phyloP scores from a whole-genome alignment of 2,888 invertebrate genomes.

The Rhagium mordax region DNA sequence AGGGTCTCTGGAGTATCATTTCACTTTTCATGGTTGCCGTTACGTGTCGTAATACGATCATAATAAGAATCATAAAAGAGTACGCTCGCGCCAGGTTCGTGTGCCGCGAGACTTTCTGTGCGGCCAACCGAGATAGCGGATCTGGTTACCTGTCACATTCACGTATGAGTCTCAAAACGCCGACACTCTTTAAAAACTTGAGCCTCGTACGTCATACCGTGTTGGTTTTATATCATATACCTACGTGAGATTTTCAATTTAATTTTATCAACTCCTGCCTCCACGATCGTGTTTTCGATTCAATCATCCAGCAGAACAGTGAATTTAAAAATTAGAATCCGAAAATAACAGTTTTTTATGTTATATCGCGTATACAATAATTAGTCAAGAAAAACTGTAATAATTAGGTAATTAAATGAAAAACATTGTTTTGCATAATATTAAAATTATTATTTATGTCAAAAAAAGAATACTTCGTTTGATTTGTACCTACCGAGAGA shows the following conservation, averaged over 20 bases:
- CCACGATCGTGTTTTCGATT: not conserved
- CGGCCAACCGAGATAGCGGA: slow-evolving; percentile 18
- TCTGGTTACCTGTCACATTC: slow-evolving; percentile 25
- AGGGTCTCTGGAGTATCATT: slow-evolving; percentile 24
- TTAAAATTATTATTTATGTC: too few species aligned
- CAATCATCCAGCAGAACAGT: not conserved
- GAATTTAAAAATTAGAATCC: not conserved
- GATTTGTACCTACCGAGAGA: too few species aligned
- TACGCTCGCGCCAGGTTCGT: slow-evolving; percentile 23
- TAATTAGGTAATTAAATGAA: too few species aligned
- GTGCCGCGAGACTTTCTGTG: slow-evolving; percentile 20
- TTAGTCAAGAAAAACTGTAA: too few species aligned
- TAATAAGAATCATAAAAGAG: slow-evolving; percentile 25
- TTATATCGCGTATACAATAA: too few species aligned
- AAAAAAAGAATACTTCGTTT: too few species aligned
- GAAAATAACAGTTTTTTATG: too few species aligned
- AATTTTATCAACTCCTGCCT: not conserved
- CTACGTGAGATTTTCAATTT: slow-evolving; percentile 5
- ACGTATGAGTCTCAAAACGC: slow-evolving; percentile 9
- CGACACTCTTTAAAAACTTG: slow-evolving; percentile 32
- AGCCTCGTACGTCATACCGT: slow-evolving; percentile 19
- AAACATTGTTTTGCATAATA: too few species aligned
- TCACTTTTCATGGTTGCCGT: slow-evolving; percentile 24
- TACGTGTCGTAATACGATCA: slow-evolving; percentile 21
- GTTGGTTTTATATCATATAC: slow-evolving; percentile 9